These are phyloP conservation scores for Sebastes nivosus DNA, from an alignment of 2,797 vertebrate genomes.

Conservation along the genomic window DNA sequence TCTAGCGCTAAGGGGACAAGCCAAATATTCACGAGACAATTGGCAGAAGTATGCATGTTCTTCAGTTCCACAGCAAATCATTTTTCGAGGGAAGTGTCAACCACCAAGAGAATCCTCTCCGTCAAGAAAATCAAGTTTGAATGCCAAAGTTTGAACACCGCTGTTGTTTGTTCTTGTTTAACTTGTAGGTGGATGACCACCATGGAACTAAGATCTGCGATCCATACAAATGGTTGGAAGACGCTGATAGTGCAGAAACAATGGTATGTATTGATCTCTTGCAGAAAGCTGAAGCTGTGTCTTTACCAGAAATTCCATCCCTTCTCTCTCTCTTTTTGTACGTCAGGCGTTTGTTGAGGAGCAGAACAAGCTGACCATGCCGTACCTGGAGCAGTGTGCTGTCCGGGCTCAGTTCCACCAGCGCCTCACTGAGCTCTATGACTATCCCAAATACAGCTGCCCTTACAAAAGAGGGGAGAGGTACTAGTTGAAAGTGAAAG, in stretches of 20 bases:
- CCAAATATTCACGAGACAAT: too few species aligned
- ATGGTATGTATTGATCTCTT: constrained; percentile 50
- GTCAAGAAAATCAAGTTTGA: neutral
- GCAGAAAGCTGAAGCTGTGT: neutral
- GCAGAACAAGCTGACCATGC: constrained; percentile 84
- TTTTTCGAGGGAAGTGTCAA: neutral
- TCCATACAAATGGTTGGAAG: constrained; percentile 81
- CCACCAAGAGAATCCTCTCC: neutral
- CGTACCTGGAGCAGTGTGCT: constrained; percentile 78
- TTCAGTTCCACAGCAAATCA: neutral
- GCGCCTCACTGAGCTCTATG: constrained; percentile 83
- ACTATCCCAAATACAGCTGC: constrained; percentile 86
- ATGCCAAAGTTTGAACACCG: neutral
- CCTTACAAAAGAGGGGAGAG: constrained; percentile 83
- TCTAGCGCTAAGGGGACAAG: neutral
- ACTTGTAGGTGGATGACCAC: constrained; percentile 76
- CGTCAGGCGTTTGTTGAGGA: constrained; percentile 82
- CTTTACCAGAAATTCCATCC: neutral
- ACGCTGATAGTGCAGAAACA: constrained; percentile 77
- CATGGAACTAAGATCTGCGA: constrained; percentile 77
- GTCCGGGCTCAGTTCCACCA: constrained; percentile 73
- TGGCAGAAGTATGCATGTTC: neutral
- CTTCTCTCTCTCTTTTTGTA: neutral
- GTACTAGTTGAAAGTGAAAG: constrained; percentile 30
- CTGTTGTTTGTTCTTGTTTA: neutral